These are phyloP conservation scores for human DNA, from an alignment of 2,113 vertebrate genomes.

Conservation along the genomic window GRCh38 chr5:180060501-180061000, in stretches of 20 bases:
- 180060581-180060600: neutral
- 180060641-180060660: neutral
- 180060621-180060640: neutral
- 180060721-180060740: neutral
- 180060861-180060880: no score
- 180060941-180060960: no score
- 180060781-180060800: neutral
- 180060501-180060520: neutral
- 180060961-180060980: no score
- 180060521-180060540: neutral
- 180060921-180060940: no score
- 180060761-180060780: neutral
- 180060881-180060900: no score
- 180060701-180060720: neutral
- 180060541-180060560: neutral
- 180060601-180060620: neutral
- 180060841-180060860: no score
- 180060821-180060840: no score
- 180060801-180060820: no score
- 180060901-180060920: no score
- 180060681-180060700: neutral
- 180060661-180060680: neutral
- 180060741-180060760: neutral
- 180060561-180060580: neutral
- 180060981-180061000: no score